Base-by-base conservation (phyloP, 2,888 invertebrate genomes). In the Sycophila texana region DNA sequence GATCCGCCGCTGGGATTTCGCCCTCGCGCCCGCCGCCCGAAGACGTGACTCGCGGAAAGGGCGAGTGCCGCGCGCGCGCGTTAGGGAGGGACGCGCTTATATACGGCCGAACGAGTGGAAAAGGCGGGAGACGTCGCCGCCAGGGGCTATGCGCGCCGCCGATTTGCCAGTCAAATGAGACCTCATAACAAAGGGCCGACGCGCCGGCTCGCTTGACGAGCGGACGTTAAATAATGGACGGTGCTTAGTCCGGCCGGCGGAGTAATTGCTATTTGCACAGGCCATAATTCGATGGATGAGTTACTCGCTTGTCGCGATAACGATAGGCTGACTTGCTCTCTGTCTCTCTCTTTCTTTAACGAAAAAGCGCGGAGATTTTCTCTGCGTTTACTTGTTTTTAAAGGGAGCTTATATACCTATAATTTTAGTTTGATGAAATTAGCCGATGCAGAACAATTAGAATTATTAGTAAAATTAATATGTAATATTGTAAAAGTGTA, bases 81-180 rank as follows among this genome's bases (percentile, higher is more conserved):
- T 26, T 26, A 26, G 26, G 61, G 30, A 26, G 53, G 53, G n/a
- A n/a, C n/a, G n/a, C n/a, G n/a, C n/a, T n/a, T n/a, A n/a, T n/a
- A n/a, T n/a, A n/a, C n/a, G n/a, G 1, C n/a, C 53, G 53, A 39
- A 53, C 53, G 53, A 53, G 53, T n/a, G 14, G 53, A 53, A n/a
- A n/a, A 53, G 53, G 53, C 14, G 53, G 53, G n/a, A 13, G 53
- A 16, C 53, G 53, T 12, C 63, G 10, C n/a, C 63, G 16, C 30
- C 30, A 3, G 39, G 63, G 1, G 14, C 60, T 53, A 22, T 30
- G 26, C 26, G 26, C 26, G 26, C 26, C 26, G 60, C 66, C 66
- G 58, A 66, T 67, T 74, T 67, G 57, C 66, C 63, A 66, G 66
- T 57, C 74, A 67, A 57, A 57, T 66, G 66, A 66, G 57, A 74